These are phyloP conservation scores for Trichonephila clavata DNA, from an alignment of 1,140 invertebrate genomes.

Conservation along the genomic window DNA sequence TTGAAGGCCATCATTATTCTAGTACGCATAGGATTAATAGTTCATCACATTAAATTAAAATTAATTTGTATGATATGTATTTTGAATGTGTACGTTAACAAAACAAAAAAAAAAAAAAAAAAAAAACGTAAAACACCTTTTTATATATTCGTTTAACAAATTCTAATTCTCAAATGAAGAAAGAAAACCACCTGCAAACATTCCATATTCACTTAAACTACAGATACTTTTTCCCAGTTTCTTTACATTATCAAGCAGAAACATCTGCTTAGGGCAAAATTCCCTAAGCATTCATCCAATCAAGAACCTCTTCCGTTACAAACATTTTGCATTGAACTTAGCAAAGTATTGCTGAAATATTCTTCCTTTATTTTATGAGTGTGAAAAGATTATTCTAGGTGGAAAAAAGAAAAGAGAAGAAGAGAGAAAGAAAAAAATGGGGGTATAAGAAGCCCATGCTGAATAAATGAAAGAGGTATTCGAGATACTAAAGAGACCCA, in stretches of 20 bases:
- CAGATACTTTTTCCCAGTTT: background rate
- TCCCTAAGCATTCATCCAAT: conserved; percentile 26
- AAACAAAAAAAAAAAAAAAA: no score
- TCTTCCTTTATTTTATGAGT: background rate
- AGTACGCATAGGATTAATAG: no score
- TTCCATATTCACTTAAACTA: background rate
- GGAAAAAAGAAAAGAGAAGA: background rate
- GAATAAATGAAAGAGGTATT: conserved; percentile 62
- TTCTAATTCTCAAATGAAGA: background rate
- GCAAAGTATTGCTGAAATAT: background rate
- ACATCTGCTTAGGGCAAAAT: background rate
- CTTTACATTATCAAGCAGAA: background rate
- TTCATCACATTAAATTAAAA: no score
- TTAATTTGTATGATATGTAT: background rate
- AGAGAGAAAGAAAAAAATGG: background rate
- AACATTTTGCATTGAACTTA: background rate
- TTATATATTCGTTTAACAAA: no score
- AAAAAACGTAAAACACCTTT: background rate
- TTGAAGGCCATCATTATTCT: no score
- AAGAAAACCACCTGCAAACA: background rate
- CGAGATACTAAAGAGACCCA: conserved; percentile 43
- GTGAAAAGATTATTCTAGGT: conserved; percentile 18
- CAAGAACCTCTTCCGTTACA: background rate
- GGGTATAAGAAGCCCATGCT: background rate
- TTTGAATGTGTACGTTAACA: background rate